Conservation (phyloP, 2,888 invertebrate species). For the Ethmia dodecea region DNA sequence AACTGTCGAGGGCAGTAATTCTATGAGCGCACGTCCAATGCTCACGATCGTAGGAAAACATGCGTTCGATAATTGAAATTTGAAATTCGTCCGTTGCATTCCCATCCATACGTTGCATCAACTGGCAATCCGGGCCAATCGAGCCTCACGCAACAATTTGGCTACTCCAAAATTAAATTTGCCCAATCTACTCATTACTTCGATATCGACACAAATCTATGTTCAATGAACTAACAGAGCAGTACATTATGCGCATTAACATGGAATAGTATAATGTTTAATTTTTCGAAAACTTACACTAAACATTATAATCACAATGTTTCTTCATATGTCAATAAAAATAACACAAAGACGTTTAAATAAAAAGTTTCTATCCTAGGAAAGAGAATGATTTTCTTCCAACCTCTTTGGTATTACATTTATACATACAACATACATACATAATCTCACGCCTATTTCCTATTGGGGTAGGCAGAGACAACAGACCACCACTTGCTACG, state of each 20-base stretch:
- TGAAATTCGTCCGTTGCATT: constrained; percentile 12
- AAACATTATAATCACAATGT: no score
- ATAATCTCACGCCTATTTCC: no score
- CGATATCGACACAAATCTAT: constrained; percentile 15
- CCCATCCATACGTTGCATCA: constrained; percentile 9
- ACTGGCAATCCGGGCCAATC: constrained; percentile 2
- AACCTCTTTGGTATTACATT: no score
- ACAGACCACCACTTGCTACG: no score
- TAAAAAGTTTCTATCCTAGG: no score
- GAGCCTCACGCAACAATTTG: neutral
- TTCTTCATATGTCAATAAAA: no score
- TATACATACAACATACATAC: no score
- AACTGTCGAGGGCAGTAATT: neutral
- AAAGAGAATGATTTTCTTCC: no score
- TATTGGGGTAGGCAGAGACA: no score
- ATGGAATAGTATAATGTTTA: no score
- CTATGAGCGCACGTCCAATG: neutral
- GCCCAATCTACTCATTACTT: constrained; percentile 25
- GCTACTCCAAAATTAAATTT: constrained; percentile 15
- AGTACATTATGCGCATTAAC: constrained; percentile 29
- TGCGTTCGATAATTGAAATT: constrained; percentile 20
- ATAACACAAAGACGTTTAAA: no score
- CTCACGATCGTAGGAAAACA: constrained; percentile 1
- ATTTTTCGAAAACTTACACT: no score
- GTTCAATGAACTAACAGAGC: constrained; percentile 29